Percentiles rank a stretch among this genome's conserved stretches.
Evolutionary conservation across 2,888 invertebrate species (phyloP).

Genomic region (Coelinius sp.): DNA sequence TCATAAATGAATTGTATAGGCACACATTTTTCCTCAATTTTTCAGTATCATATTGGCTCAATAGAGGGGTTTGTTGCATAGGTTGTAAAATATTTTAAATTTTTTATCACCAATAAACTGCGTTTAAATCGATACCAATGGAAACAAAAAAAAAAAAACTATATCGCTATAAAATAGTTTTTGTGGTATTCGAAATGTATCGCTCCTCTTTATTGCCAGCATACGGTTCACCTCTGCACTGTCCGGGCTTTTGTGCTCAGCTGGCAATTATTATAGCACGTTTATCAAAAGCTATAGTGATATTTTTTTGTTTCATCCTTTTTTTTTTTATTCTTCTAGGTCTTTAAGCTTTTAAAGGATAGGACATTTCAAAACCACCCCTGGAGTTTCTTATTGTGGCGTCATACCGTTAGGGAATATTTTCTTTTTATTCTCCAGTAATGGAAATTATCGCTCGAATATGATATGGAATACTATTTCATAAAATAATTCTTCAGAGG

Average conservation of each 20-base stretch:
- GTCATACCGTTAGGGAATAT: no score
- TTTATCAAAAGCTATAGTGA: conserved; percentile 1
- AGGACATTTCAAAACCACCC: neutral
- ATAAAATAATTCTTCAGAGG: no score
- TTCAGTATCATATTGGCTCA: neutral
- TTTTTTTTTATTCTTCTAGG: neutral
- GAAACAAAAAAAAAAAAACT: neutral
- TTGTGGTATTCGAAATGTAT: conserved; percentile 4
- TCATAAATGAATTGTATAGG: conserved; percentile 11
- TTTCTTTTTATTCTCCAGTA: no score
- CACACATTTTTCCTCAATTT: neutral
- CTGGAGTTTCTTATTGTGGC: neutral
- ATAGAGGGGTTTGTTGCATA: neutral
- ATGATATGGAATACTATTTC: no score
- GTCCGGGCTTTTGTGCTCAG: conserved; percentile 5
- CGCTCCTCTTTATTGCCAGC: neutral
- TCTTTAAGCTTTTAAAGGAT: conserved; percentile 7
- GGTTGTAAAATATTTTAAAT: neutral
- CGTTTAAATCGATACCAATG: neutral
- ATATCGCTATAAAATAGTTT: conserved; percentile 1
- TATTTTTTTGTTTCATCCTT: neutral
- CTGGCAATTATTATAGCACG: conserved; percentile 10
- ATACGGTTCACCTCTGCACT: conserved; percentile 4
- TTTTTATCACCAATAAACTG: conserved; percentile 1
- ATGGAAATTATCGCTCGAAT: no score